Evolutionary conservation across 2,888 invertebrate genomes (phyloP).

Genomic region (Bombylius discolor): DNA sequence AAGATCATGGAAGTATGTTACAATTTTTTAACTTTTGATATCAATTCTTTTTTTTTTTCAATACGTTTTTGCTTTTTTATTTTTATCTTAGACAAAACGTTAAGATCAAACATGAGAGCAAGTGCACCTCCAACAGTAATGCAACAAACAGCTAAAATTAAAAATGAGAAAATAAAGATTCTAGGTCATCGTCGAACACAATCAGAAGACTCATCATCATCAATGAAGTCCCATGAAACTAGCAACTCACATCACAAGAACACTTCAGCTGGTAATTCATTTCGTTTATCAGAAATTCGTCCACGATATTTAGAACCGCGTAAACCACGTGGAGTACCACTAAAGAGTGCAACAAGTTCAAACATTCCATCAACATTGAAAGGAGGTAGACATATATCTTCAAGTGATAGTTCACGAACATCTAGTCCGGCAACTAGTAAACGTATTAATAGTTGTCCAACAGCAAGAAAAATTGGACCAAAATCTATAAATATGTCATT

Average conservation of each 20-base stretch:
- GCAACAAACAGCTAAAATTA: neutral
- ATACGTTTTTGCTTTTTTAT: neutral
- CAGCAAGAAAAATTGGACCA: constrained; percentile 22
- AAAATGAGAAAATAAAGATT: constrained; percentile 18
- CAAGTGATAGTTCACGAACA: constrained; percentile 35
- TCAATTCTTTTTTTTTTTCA: neutral
- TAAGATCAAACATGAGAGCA: constrained; percentile 31
- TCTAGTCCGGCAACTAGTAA: constrained; percentile 30
- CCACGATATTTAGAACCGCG: constrained; percentile 52
- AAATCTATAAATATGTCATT: constrained; percentile 34
- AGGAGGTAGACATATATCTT: constrained; percentile 29
- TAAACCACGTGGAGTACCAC: constrained; percentile 19
- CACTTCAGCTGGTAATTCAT: neutral
- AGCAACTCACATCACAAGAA: neutral
- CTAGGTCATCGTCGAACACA: constrained; percentile 29
- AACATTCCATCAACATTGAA: constrained; percentile 26
- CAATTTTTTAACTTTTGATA: neutral
- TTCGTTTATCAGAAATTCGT: constrained; percentile 32
- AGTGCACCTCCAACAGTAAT: constrained; percentile 19
- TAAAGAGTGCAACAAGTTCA: constrained; percentile 28
- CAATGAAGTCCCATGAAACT: neutral
- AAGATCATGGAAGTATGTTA: constrained; percentile 15
- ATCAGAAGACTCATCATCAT: constrained; percentile 28
- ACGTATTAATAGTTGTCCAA: constrained; percentile 17
- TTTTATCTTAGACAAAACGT: constrained; percentile 23